Conservation (phyloP, 2,113 vertebrate genomes). For the Cyrtonyx montezumae region DNA sequence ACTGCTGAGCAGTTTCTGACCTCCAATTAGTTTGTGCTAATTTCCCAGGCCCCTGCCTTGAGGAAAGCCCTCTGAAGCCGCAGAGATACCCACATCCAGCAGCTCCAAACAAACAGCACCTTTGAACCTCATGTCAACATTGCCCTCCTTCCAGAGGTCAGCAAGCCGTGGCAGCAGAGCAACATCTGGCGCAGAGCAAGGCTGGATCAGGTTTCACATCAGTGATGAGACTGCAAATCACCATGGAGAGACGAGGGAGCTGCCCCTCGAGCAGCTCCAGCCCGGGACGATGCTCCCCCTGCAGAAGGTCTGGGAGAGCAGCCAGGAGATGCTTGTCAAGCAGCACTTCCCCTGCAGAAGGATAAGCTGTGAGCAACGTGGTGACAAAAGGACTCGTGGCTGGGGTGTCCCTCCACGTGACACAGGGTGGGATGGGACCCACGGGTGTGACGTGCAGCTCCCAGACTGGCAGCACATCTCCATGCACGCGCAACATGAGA, state of each 20-base stretch:
- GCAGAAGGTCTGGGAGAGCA: not conserved
- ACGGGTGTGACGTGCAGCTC: rapidly evolving
- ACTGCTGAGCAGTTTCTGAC: not conserved
- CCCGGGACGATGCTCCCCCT: not conserved
- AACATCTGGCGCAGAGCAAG: constrained; percentile 6
- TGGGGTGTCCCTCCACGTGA: not conserved
- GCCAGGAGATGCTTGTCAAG: not conserved
- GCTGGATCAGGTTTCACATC: not conserved
- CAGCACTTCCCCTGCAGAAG: not conserved
- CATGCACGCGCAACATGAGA: rapidly evolving
- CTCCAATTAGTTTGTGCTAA: not conserved
- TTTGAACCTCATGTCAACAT: constrained; percentile 41
- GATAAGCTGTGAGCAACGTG: not conserved
- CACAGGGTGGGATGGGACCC: not conserved
- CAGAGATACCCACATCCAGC: not conserved
- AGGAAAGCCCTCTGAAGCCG: not conserved
- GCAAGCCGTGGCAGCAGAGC: not conserved
- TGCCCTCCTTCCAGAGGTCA: constrained; percentile 7
- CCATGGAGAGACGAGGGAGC: not conserved
- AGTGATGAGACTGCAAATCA: not conserved
- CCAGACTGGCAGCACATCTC: not conserved
- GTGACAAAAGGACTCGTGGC: not conserved
- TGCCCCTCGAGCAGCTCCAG: not conserved
- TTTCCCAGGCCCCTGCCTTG: not conserved
- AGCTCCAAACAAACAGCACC: constrained; percentile 47